Percentiles rank a stretch among this genome's conserved stretches.
Conservation (phyloP, 92 coral and sea anemone genomes). For the Zoanthus sociatus region DNA sequence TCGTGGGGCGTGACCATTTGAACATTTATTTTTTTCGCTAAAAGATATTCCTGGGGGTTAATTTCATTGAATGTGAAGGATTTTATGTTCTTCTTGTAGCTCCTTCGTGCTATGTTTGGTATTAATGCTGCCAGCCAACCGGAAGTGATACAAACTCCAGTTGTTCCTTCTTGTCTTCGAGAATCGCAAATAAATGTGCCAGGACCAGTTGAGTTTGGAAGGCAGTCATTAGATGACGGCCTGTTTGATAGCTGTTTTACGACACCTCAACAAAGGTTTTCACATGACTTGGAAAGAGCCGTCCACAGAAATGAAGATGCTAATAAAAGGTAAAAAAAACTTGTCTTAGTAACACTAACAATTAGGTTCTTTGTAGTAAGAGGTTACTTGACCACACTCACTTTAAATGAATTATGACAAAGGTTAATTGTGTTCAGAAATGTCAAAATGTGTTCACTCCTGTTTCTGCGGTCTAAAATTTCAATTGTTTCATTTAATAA, state of each 20-base stretch:
- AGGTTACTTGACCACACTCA: no score
- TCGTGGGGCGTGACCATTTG: no score
- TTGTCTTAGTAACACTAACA: not conserved
- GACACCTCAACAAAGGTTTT: constrained; percentile 62
- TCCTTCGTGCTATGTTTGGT: constrained; percentile 97
- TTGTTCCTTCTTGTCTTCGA: constrained; percentile 77
- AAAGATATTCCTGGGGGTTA: not conserved
- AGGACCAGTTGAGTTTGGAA: constrained; percentile 40
- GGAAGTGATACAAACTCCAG: constrained; percentile 68
- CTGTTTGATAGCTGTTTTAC: constrained; percentile 81
- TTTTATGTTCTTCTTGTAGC: constrained; percentile 52
- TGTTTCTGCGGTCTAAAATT: no score
- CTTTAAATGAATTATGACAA: no score
- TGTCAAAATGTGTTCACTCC: no score
- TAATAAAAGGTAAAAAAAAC: constrained; percentile 42
- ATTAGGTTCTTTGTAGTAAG: no score
- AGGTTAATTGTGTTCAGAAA: no score
- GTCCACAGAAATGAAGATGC: constrained; percentile 63
- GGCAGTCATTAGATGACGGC: constrained; percentile 57
- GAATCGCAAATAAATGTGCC: constrained; percentile 78
- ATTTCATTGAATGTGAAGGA: not conserved
- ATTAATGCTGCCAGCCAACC: constrained; percentile 91
- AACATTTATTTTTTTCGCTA: not conserved
- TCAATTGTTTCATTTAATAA: no score
- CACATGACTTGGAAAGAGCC: constrained; percentile 73